These are phyloP conservation scores for Colossoma macropomum DNA, from an alignment of 2,113 vertebrate species.

Conservation along the genomic window DNA sequence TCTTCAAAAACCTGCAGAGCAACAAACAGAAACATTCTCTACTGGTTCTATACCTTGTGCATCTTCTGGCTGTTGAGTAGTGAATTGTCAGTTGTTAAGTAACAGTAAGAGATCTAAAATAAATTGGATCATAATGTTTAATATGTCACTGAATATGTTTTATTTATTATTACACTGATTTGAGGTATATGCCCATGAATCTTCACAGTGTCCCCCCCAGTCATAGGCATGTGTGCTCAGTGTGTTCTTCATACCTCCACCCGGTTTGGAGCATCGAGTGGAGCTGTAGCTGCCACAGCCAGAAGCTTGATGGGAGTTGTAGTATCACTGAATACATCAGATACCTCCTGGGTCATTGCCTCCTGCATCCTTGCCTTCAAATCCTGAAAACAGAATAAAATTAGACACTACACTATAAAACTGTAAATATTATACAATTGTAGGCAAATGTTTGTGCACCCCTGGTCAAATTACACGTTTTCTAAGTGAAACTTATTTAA, in stretches of 20 bases:
- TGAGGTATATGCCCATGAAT: no score
- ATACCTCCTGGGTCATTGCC: conserved; percentile 98
- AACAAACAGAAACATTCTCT: neutral
- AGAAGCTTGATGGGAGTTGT: conserved; percentile 96
- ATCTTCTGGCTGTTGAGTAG: neutral
- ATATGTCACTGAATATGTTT: no score
- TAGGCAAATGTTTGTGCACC: no score
- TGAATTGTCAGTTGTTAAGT: neutral
- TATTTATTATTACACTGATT: no score
- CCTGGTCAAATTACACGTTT: no score
- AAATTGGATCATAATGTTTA: no score
- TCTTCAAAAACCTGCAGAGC: conserved; percentile 90
- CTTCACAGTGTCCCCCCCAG: neutral
- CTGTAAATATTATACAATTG: neutral
- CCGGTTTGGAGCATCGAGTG: conserved; percentile 90
- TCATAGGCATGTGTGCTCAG: neutral
- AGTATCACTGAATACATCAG: conserved; percentile 96
- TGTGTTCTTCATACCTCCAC: conserved; percentile 79
- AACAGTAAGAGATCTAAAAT: neutral
- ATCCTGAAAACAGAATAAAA: conserved; percentile 76
- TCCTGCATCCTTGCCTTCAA: conserved; percentile 95
- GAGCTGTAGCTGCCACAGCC: conserved; percentile 94
- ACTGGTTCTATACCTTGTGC: neutral
- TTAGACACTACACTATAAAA: neutral
- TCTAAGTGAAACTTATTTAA: no score